Evolutionary conservation across 2,888 invertebrate species (phyloP).

Genomic region (Pristionchus exspectatus): DNA sequence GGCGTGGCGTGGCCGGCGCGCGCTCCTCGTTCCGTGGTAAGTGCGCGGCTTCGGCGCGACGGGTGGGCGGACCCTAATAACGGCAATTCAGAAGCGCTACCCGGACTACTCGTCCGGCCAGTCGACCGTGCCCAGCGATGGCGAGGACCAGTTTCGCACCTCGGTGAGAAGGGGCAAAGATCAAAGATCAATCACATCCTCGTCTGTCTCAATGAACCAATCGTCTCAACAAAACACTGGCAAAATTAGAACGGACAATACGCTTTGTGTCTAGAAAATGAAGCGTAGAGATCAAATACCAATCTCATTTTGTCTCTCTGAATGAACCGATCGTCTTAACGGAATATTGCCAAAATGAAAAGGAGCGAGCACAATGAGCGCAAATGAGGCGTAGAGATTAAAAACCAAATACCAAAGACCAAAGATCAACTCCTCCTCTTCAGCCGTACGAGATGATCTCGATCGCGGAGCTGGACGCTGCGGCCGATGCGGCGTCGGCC

Average conservation of each 20-base stretch:
- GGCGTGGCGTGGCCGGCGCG: constrained; percentile 1
- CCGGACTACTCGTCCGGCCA: not conserved
- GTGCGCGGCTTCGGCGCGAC: not conserved
- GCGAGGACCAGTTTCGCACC: not conserved
- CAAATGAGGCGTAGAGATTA: too few species aligned
- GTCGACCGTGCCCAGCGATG: not conserved
- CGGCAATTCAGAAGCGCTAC: not conserved
- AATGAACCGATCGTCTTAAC: not conserved
- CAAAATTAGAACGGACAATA: not conserved
- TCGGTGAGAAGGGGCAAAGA: constrained; percentile 18
- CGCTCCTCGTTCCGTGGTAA: not conserved
- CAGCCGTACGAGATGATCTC: constrained; percentile 42
- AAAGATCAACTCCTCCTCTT: not conserved
- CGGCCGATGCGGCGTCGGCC: too few species aligned
- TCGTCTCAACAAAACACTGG: not conserved
- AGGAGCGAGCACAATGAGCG: not conserved
- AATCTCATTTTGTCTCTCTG: not conserved
- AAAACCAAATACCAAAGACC: not conserved
- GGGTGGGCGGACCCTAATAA: not conserved
- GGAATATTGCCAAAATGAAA: not conserved
- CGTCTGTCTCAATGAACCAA: not conserved
- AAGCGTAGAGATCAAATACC: not conserved
- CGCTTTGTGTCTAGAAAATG: not conserved
- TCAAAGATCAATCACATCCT: not conserved
- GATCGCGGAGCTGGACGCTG: not conserved